Evolutionary conservation across 2,797 vertebrate species (phyloP), one percentile per base, ranked within the genome.

Genomic region (Hyperoplus lanceolatus): DNA sequence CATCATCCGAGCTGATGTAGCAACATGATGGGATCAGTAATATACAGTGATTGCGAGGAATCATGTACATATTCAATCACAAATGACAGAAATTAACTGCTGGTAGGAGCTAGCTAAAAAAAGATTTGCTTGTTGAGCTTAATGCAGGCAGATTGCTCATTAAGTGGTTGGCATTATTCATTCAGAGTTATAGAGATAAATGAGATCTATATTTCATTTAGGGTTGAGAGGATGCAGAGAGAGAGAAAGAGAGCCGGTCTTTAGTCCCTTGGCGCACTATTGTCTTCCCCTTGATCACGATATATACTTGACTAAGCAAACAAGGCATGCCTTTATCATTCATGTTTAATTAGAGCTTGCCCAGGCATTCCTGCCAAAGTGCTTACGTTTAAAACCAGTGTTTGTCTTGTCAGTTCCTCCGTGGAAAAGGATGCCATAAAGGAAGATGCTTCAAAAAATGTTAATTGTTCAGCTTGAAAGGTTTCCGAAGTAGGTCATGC

Each of bases 401-500:
- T 88, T 84, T 87, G 77, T 81, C 76, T 85, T 63, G 82, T 88
- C 79, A 77, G 64, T 90, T 90, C 46, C 69, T 88, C 70, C 48
- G 51, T 79, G 64, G 77, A 90, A 80, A 29, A 73, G 46, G 75
- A 87, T 81, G 71, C 81, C 75, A 78, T 92, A 75, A 90, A 92
- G 81, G 73, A 92, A 90, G 87, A 87, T 62, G 70, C 77, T 85
- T 77, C 21, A 85, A 89, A 87, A 87, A 87, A 89, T 76, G 72
- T 86, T 91, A 91, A 94, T 93, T 92, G 90, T 94, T 94, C 65
- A 71, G 83, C 91, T 90, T 94, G 85, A 93, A 90, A 89, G 89
- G 86, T 89, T 89, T 69, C 74, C 81, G 88, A 94, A 95, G 87
- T 94, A 94, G 93, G 93, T 93, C 92, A 94, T 81, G 85, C 90